These are phyloP conservation scores for Tenthredo livida DNA, from an alignment of 2,888 invertebrate species.

Conservation along the genomic window DNA sequence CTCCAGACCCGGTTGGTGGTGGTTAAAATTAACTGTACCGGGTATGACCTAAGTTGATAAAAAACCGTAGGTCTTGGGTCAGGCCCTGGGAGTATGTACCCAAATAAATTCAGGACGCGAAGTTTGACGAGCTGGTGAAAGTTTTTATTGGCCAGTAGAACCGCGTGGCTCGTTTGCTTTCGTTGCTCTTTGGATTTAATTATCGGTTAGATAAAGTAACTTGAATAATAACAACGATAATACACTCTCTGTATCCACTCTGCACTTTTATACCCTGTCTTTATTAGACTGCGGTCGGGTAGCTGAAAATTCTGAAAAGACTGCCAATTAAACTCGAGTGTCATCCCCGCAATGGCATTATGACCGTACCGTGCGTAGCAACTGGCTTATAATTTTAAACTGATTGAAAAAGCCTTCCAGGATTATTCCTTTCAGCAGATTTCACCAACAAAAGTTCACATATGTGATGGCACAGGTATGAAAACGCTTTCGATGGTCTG, in stretches of 20 bases:
- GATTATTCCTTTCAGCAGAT: not conserved
- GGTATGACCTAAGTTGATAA: not conserved
- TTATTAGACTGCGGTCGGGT: not conserved
- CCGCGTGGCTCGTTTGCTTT: not conserved
- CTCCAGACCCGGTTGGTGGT: not conserved
- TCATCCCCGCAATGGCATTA: not conserved
- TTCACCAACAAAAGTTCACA: not conserved
- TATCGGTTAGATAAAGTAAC: not conserved
- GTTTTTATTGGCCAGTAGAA: slow-evolving; percentile 5
- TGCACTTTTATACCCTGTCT: not conserved
- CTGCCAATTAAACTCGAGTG: slow-evolving; percentile 35
- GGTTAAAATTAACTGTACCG: not conserved
- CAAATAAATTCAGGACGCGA: not conserved
- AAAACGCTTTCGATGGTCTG: not conserved
- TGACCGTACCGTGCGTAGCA: not conserved
- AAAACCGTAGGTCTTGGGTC: not conserved
- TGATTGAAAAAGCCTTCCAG: not conserved
- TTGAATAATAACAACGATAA: not conserved
- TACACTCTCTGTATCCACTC: not conserved
- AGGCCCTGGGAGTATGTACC: not conserved
- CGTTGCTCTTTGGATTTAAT: not conserved
- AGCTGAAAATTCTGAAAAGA: slow-evolving; percentile 1
- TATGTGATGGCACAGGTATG: not conserved
- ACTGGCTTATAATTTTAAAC: not conserved
- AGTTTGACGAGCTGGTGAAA: slow-evolving; percentile 34